Evolutionary conservation across 2,113 vertebrate species (phyloP).

Genomic region (Tamias sibiricus): DNA sequence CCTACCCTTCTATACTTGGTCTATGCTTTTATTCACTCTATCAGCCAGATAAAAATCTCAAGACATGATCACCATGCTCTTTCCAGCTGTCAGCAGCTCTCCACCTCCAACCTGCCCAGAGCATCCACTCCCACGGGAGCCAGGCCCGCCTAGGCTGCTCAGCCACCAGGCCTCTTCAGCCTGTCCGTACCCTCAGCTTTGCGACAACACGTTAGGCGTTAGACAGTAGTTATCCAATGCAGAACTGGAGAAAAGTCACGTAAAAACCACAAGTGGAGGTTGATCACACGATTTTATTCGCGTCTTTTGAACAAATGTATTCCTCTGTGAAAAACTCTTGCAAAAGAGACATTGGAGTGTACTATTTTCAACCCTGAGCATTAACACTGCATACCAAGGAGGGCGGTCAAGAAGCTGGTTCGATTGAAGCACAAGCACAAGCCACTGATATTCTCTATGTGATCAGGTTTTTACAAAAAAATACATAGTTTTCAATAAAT

Average conservation of each 20-base stretch:
- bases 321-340: slow-evolving; percentile 89
- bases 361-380: slow-evolving; percentile 91
- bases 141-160: too few species aligned
- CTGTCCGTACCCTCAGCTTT: neutral
- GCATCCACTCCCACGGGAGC: neutral
- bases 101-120: neutral
- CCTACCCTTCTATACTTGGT: slow-evolving; percentile 63
- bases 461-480: slow-evolving; percentile 92
- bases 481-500: slow-evolving; percentile 93
- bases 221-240: slow-evolving; percentile 80
- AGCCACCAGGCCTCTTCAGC: slow-evolving; percentile 53
- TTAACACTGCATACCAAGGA: slow-evolving; percentile 90
- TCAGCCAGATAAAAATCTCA: slow-evolving; percentile 64
- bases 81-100: slow-evolving; percentile 58
- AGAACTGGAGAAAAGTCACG: slow-evolving; percentile 83
- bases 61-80: slow-evolving; percentile 57
- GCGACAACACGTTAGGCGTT: slow-evolving; percentile 63
- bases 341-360: slow-evolving; percentile 88
- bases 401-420: slow-evolving; percentile 88
- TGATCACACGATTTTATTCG: slow-evolving; percentile 90
- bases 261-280: slow-evolving; percentile 86
- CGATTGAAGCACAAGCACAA: slow-evolving; percentile 87
- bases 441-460: slow-evolving; percentile 90
- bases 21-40: slow-evolving; percentile 70
- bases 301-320: slow-evolving; percentile 88